Base-by-base conservation (phyloP, 2,888 invertebrate genomes). In the Drosophila quinaria region DNA sequence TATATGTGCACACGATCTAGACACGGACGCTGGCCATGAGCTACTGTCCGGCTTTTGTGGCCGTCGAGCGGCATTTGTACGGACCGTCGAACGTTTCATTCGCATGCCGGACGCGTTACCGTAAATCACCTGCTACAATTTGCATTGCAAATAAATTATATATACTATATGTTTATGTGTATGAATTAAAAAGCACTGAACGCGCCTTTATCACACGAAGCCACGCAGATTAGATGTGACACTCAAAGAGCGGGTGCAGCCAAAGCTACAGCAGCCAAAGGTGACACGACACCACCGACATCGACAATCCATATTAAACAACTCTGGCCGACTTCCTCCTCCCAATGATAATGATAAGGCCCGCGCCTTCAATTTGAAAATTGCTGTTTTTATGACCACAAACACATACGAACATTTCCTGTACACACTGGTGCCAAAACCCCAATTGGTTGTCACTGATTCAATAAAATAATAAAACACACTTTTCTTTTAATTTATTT, bases 51-150 rank as follows among this genome's bases (percentile, higher is more conserved):
- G 67, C 58, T n/a, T 55, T 51, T 25, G 33, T 13, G 25, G 51
- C 33, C 58, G 44, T 15, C 69, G 31, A 33, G 64, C 76, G 82
- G 73, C 87, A 80, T 87, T 85, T 87, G 86, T 87, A 87, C 80
- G 81, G 25, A 8, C 37, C 19, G 58, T 50, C 33, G 33, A 22
- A 19, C 33, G 31, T 25, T 44, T 55, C 47, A 65, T 86, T 80
- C 65, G 80, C 76, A 86, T 87, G 78, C 82, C 80, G 55, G 37
- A 49, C 71, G 71, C 81, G 78, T 80, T 22, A 72, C 67, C 73
- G 78, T 82, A 82, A 83, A 87, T 81, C 64, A 81, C 62, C 58
- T 62, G 55, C 65, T 63, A 64, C 67, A 86, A 86, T 86, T 87
- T 87, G 83, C 87, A 83, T 80, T 82, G 61, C 84, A 87, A 81